Conservation (phyloP, 2,797 vertebrate species). For the Peromyscus attwateri region DNA sequence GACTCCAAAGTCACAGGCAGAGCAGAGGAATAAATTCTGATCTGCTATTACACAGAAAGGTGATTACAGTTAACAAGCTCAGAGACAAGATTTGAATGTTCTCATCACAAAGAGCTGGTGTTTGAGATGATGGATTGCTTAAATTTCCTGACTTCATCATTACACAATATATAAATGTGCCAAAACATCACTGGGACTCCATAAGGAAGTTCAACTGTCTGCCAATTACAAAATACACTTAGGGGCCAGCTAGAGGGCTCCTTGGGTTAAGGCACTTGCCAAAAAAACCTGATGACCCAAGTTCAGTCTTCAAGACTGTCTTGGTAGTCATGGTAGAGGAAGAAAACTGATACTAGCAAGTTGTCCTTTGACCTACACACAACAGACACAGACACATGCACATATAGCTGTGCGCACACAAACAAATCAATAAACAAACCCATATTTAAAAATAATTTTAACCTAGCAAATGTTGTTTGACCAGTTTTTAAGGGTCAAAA, state of each 20-base stretch:
- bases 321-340: too few species aligned
- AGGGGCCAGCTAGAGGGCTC: neutral
- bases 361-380: neutral
- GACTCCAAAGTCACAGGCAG: neutral
- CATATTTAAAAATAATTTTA: neutral
- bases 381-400: neutral
- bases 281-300: neutral
- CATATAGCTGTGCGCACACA: neutral
- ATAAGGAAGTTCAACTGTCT: neutral
- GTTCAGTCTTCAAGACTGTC: neutral
- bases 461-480: neutral
- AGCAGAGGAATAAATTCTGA: neutral
- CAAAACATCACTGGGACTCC: neutral
- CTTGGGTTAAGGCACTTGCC: neutral
- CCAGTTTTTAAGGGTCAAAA: neutral
- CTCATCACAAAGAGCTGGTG: neutral
- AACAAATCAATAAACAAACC: neutral
- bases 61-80: neutral
- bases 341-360: neutral
- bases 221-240: neutral
- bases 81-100: neutral
- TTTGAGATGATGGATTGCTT: neutral
- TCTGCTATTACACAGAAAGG: neutral
- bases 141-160: constrained; percentile 27
- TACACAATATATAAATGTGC: neutral